Percentiles rank a stretch among this genome's conserved stretches.
Evolutionary conservation across 2,888 invertebrate species (phyloP).

Genomic region (Neoitamus cyanurus): DNA sequence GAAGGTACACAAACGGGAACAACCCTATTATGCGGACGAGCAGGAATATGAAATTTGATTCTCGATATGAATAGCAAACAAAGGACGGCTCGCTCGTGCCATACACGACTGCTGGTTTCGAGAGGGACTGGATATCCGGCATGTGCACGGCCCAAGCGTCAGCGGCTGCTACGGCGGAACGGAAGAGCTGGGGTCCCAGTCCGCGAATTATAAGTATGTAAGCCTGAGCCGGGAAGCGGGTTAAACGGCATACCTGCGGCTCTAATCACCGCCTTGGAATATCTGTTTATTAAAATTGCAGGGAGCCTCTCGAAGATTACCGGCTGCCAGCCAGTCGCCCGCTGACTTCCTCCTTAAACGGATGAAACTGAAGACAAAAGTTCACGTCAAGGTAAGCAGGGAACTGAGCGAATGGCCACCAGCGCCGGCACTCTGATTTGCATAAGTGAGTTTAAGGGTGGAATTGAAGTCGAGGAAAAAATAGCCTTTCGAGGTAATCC

Average conservation of each 20-base stretch:
- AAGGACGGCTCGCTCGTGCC: conserved; percentile 44
- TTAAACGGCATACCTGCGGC: conserved; percentile 4
- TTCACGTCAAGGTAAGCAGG: conserved; percentile 35
- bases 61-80: conserved; percentile 38
- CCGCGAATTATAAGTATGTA: conserved; percentile 26
- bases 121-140: conserved; percentile 32
- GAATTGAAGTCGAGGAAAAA: conserved; percentile 17
- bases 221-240: neutral
- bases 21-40: conserved; percentile 17
- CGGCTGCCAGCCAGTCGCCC: neutral
- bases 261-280: conserved; percentile 16
- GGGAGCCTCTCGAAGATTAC: conserved; percentile 29
- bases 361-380: conserved; percentile 42
- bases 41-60: conserved; percentile 32
- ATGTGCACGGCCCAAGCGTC: neutral
- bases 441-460: conserved; percentile 19
- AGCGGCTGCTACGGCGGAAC: conserved; percentile 13
- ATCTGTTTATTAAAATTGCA: conserved; percentile 35
- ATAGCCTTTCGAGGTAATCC: conserved; percentile 37
- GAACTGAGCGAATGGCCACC: neutral
- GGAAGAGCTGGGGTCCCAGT: neutral
- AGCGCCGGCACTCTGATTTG: neutral
- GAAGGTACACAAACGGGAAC: conserved; percentile 19
- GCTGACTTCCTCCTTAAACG: conserved; percentile 27
- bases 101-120: neutral